Percentiles rank a stretch among this genome's conserved stretches.
These are phyloP conservation scores for Aleiodes leptofemur DNA, from an alignment of 2,888 invertebrate genomes.

Conservation along the genomic window DNA sequence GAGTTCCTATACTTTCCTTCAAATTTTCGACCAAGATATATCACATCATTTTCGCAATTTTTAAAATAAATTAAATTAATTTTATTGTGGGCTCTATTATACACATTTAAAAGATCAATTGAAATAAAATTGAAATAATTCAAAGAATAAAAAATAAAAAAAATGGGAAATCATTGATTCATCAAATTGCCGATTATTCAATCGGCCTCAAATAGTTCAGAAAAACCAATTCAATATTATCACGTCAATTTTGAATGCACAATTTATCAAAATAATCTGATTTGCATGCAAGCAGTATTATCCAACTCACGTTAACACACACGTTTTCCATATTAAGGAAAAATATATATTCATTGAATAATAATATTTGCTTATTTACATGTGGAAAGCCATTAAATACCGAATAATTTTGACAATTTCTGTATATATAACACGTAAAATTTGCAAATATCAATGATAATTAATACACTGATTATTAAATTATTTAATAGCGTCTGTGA, in stretches of 20 bases:
- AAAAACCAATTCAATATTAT: no score
- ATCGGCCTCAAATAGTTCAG: no score
- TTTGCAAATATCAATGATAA: constrained; percentile 1
- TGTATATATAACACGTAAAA: not conserved
- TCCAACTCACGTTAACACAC: not conserved
- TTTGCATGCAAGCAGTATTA: not conserved
- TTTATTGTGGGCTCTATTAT: no score
- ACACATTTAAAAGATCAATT: no score
- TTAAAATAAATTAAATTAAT: no score
- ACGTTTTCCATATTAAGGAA: not conserved
- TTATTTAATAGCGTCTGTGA: constrained; percentile 12
- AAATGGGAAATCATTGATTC: no score
- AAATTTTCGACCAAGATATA: no score
- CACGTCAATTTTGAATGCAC: not conserved
- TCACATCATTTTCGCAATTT: no score
- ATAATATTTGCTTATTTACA: constrained; percentile 18
- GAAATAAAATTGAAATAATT: no score
- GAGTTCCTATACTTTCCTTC: no score
- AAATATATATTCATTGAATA: constrained; percentile 1
- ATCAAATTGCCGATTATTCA: no score
- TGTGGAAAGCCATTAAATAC: constrained; percentile 24
- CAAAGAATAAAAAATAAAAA: no score
- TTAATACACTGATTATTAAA: constrained; percentile 10
- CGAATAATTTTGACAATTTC: constrained; percentile 8
- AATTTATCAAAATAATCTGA: not conserved